Evolutionary conservation across 2,113 vertebrate species (phyloP).

Genomic region (Laticauda laticaudata): DNA sequence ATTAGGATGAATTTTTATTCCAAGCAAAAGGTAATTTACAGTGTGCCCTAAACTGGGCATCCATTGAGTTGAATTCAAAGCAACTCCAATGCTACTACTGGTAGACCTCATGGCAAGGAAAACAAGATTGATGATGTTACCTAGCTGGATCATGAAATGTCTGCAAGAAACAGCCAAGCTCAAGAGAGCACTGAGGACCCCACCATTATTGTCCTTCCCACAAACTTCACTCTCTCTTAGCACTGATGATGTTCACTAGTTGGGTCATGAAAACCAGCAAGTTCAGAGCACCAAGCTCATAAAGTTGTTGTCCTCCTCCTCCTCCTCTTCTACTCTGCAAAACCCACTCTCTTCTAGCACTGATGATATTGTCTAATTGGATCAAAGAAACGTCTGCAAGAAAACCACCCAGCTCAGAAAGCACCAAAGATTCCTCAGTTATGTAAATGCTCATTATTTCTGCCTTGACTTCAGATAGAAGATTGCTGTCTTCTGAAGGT

Average conservation of each 20-base stretch:
- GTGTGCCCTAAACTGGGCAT: not conserved
- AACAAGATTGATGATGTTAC: not conserved
- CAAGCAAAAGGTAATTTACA: not conserved
- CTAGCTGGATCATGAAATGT: not conserved
- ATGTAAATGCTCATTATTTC: not conserved
- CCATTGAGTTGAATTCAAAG: not conserved
- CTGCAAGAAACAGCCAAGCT: too few relatives aligned
- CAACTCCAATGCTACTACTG: not conserved
- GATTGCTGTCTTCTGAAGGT: not conserved
- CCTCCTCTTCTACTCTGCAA: too few relatives aligned
- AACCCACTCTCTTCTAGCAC: too few relatives aligned
- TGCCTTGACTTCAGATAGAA: not conserved
- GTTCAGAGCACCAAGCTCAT: too few relatives aligned
- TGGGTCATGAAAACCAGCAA: too few relatives aligned
- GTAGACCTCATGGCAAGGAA: not conserved
- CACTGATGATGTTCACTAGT: too few relatives aligned
- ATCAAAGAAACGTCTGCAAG: not conserved
- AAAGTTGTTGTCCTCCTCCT: too few relatives aligned
- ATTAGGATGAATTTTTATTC: too few relatives aligned
- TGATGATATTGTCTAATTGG: too few relatives aligned
- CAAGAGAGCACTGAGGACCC: too few relatives aligned
- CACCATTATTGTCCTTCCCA: too few relatives aligned
- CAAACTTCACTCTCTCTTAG: too few relatives aligned
- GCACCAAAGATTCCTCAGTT: not conserved
- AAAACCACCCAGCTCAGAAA: not conserved